phyloP scores from a whole-genome alignment of 92 coral and sea anemone genomes.

The Heteractis magnifica region DNA sequence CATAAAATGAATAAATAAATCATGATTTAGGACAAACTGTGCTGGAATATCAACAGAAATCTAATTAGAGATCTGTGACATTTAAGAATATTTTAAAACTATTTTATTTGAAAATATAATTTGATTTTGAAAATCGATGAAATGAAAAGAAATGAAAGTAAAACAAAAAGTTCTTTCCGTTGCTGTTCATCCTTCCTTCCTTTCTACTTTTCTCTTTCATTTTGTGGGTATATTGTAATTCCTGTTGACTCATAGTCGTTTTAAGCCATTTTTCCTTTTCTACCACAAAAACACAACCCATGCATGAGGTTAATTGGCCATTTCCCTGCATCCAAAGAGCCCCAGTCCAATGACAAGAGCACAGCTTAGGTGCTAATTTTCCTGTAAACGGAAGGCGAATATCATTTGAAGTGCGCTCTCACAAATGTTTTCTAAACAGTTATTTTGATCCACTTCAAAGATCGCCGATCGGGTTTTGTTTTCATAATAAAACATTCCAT shows the following conservation, averaged over 20 bases:
- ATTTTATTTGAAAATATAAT: background rate
- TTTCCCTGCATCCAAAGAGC: too few species aligned
- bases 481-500: too few species aligned
- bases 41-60: background rate
- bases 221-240: background rate
- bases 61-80: background rate
- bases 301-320: background rate
- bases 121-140: background rate
- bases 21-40: background rate
- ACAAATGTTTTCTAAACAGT: background rate
- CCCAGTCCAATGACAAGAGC: background rate
- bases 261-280: background rate
- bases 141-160: background rate
- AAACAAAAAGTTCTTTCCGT: background rate
- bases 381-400: background rate
- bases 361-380: background rate
- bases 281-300: background rate
- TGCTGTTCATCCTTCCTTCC: background rate
- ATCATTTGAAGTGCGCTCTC: background rate
- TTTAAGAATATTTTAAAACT: background rate
- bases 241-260: background rate
- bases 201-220: background rate
- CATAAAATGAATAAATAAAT: too few species aligned
- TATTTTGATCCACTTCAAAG: too few species aligned
- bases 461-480: too few species aligned